Percentiles rank a stretch among this genome's conserved stretches.
Evolutionary conservation across 92 coral and sea anemone genomes (phyloP).

Genomic region (Zoanthus sansibaricus): DNA sequence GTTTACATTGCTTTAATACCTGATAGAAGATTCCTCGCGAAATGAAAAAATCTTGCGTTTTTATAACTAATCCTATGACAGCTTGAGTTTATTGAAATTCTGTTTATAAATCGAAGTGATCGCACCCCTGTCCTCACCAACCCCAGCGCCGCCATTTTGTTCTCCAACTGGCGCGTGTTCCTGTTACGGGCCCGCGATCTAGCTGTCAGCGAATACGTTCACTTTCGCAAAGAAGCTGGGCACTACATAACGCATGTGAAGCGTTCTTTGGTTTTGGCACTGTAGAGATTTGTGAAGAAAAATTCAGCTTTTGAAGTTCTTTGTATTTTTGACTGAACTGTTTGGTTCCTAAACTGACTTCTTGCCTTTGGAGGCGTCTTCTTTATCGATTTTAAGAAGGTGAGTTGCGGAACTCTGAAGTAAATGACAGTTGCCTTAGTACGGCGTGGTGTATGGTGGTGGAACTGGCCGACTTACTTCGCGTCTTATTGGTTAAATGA

Average conservation of each 20-base stretch:
- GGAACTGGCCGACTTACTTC: no score
- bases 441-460: no score
- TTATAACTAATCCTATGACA: constrained; percentile 7
- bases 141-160: constrained; percentile 40
- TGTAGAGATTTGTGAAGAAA: background rate
- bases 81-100: background rate
- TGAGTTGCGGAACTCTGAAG: background rate
- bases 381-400: background rate
- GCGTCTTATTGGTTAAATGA: no score
- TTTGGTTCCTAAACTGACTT: background rate
- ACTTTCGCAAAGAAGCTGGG: constrained; percentile 13
- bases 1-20: background rate
- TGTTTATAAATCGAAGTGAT: constrained; percentile 16
- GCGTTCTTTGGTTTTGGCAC: background rate
- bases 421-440: no score
- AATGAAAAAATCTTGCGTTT: constrained; percentile 28
- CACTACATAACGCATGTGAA: constrained; percentile 49
- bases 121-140: constrained; percentile 4
- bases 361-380: constrained; percentile 7
- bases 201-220: background rate
- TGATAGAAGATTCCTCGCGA: constrained; percentile 35
- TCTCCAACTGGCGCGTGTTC: background rate
- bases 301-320: background rate
- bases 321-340: background rate
- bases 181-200: background rate